phyloP scores from a whole-genome alignment of 2,797 vertebrate genomes.

The Peromyscus nudipes region DNA sequence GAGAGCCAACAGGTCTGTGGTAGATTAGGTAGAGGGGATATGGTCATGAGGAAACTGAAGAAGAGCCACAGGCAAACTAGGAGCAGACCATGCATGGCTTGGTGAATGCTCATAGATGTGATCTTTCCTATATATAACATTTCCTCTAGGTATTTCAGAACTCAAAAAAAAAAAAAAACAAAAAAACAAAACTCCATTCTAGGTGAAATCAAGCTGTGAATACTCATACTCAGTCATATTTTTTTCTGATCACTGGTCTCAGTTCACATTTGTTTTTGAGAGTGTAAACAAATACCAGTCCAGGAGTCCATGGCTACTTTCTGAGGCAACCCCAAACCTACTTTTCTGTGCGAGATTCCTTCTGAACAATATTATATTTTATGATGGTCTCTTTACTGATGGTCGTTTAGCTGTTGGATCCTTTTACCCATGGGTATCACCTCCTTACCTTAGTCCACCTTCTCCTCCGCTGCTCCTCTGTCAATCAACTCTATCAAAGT shows the following conservation, averaged over 20 bases:
- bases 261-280: not conserved
- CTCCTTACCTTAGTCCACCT: not conserved
- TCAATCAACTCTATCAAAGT: constrained; percentile 12
- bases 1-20: not conserved
- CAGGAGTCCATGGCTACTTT: not conserved
- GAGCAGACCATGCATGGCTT: too few relatives aligned
- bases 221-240: not conserved
- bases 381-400: not conserved
- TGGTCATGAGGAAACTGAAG: not conserved
- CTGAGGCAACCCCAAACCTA: not conserved
- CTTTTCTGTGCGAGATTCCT: not conserved
- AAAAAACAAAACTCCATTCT: too few relatives aligned
- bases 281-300: not conserved
- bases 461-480: not conserved
- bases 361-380: not conserved
- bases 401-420: not conserved
- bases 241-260: not conserved
- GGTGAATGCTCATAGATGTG: not conserved
- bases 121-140: not conserved
- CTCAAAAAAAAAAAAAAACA: too few relatives aligned
- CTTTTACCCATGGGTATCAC: not conserved
- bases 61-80: not conserved
- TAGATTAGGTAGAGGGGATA: not conserved
- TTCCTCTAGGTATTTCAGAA: constrained; percentile 44
- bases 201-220: not conserved